phyloP scores from a whole-genome alignment of 2,113 vertebrate genomes.

The Tetrao urogallus region DNA sequence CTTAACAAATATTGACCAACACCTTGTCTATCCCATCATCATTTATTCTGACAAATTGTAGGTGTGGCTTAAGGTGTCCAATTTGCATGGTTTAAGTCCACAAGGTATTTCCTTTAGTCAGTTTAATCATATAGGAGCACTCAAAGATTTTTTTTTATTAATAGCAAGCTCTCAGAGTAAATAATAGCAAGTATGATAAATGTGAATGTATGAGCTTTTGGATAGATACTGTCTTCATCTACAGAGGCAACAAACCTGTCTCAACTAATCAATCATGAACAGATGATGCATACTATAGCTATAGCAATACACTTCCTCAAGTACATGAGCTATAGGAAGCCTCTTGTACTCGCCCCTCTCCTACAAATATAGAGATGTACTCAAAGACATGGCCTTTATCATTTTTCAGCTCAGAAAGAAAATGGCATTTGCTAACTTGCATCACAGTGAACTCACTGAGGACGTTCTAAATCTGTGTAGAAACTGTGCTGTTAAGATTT shows the following conservation, averaged over 20 bases:
- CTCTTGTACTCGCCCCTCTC: neutral
- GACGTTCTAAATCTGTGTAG: neutral
- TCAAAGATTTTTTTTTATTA: neutral
- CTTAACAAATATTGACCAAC: neutral
- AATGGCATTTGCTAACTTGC: neutral
- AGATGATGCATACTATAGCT: accelerated
- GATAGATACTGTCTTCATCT: neutral
- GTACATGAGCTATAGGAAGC: neutral
- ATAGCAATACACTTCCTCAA: neutral
- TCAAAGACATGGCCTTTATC: neutral
- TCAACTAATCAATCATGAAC: neutral
- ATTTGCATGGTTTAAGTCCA: neutral
- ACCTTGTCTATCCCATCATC: neutral
- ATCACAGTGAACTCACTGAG: neutral
- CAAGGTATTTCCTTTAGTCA: neutral
- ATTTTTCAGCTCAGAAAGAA: accelerated
- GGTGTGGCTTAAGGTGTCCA: neutral
- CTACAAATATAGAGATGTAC: accelerated
- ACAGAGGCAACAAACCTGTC: neutral
- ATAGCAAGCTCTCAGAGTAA: neutral
- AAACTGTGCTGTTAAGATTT: neutral
- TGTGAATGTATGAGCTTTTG: neutral
- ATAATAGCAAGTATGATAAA: neutral
- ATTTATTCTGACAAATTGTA: neutral
- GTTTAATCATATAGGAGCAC: neutral